A percentile compares a stretch with the other conserved stretches of the same genome.
Evolutionary conservation across 2,888 invertebrate genomes (phyloP).

Genomic region (Aquatica leii): DNA sequence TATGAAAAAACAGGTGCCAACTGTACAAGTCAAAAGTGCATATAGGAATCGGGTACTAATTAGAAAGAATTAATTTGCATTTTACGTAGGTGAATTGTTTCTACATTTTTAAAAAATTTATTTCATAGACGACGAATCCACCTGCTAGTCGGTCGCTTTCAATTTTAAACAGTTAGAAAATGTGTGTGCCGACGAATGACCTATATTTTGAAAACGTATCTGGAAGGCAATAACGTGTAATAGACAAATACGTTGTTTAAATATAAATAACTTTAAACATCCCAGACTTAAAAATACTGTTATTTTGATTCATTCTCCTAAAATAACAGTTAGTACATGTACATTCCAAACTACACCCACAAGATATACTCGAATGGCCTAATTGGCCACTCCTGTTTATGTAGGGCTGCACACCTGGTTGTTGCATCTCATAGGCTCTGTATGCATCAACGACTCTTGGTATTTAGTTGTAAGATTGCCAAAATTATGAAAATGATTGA

Average conservation of each 20-base stretch:
- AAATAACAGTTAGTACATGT: slow-evolving; percentile 14
- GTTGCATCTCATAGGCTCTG: slow-evolving; percentile 43
- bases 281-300: slow-evolving; percentile 12
- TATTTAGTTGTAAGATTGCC: slow-evolving; percentile 45
- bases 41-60: too few species aligned
- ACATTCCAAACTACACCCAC: slow-evolving; percentile 33
- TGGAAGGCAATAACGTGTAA: slow-evolving; percentile 1
- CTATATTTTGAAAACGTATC: slow-evolving; percentile 4
- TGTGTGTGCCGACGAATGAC: not conserved
- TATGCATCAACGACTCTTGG: slow-evolving; percentile 19
- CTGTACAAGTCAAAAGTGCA: too few species aligned
- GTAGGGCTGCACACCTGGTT: slow-evolving; percentile 24
- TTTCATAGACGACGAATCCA: too few species aligned
- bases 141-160: too few species aligned
- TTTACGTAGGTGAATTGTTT: too few species aligned
- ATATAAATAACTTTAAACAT: not conserved
- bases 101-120: too few species aligned
- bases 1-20: too few species aligned
- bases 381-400: slow-evolving; percentile 35
- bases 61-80: too few species aligned
- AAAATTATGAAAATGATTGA: slow-evolving; percentile 47
- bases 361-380: slow-evolving; percentile 28
- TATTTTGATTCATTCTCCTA: slow-evolving; percentile 11
- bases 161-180: not conserved
- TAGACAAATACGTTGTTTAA: not conserved